These are phyloP conservation scores for Apomyelois bistriatella DNA, from an alignment of 2,888 invertebrate genomes.

Conservation along the genomic window DNA sequence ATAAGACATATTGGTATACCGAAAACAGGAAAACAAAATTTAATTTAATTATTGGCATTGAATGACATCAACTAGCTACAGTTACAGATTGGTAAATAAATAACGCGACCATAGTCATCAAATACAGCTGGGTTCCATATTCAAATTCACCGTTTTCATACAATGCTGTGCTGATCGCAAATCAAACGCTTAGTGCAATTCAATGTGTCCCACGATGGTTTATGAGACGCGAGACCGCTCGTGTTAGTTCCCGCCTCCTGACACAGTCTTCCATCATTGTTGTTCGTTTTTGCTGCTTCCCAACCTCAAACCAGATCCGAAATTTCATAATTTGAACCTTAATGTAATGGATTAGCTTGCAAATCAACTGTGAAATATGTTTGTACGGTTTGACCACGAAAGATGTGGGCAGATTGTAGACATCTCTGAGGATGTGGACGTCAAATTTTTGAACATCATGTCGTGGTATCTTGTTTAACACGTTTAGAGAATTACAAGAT, in stretches of 20 bases:
- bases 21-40: too few species aligned
- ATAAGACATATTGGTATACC: too few species aligned
- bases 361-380: not conserved
- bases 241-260: slow-evolving; percentile 48
- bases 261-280: slow-evolving; percentile 54
- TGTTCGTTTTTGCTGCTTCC: slow-evolving; percentile 33
- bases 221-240: slow-evolving; percentile 30
- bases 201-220: slow-evolving; percentile 41
- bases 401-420: slow-evolving; percentile 26
- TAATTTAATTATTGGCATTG: too few species aligned
- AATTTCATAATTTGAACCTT: slow-evolving; percentile 22
- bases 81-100: too few species aligned
- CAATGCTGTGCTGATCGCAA: slow-evolving; percentile 25
- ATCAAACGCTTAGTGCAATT: slow-evolving; percentile 35
- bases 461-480: not conserved
- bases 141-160: slow-evolving; percentile 12
- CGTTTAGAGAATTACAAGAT: not conserved
- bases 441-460: not conserved
- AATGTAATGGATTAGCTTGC: slow-evolving; percentile 5
- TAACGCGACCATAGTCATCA: not conserved
- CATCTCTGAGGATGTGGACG: not conserved
- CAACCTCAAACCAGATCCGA: slow-evolving; percentile 9
- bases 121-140: not conserved
- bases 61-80: too few species aligned
- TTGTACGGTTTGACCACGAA: slow-evolving; percentile 24